Evolutionary conservation across 2,797 vertebrate genomes (phyloP).

Genomic region (Chromobotia macracanthus): DNA sequence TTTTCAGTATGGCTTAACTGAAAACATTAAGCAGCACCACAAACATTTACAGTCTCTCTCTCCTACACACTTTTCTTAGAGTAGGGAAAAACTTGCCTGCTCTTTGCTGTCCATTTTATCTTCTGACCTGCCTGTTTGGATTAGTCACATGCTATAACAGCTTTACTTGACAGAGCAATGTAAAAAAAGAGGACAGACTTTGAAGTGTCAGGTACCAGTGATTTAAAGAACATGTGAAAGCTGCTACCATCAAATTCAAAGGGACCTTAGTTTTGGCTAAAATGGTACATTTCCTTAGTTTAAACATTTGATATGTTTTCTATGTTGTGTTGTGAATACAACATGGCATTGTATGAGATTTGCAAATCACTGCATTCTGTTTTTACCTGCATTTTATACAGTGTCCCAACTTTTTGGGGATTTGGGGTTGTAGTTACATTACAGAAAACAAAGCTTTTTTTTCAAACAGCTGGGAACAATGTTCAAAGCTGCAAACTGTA

Average conservation of each 20-base stretch:
- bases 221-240: not conserved
- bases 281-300: too few species aligned
- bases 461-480: too few species aligned
- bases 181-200: not conserved
- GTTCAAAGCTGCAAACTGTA: too few species aligned
- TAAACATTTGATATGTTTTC: not conserved
- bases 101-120: not conserved
- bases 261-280: too few species aligned
- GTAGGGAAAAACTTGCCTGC: not conserved
- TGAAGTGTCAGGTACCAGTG: not conserved
- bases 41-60: conserved; percentile 27
- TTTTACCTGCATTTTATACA: too few species aligned
- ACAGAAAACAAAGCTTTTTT: too few species aligned
- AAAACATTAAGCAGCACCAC: conserved; percentile 63
- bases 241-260: not conserved
- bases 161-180: not conserved
- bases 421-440: too few species aligned
- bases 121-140: not conserved
- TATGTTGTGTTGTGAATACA: too few species aligned
- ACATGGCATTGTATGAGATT: too few species aligned
- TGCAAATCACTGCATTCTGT: too few species aligned
- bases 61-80: not conserved
- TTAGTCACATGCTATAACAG: conserved; percentile 26
- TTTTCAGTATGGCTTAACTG: conserved; percentile 65
- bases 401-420: too few species aligned